phyloP scores from a whole-genome alignment of 2,888 invertebrate species.

The Trichogramma evanescens region DNA sequence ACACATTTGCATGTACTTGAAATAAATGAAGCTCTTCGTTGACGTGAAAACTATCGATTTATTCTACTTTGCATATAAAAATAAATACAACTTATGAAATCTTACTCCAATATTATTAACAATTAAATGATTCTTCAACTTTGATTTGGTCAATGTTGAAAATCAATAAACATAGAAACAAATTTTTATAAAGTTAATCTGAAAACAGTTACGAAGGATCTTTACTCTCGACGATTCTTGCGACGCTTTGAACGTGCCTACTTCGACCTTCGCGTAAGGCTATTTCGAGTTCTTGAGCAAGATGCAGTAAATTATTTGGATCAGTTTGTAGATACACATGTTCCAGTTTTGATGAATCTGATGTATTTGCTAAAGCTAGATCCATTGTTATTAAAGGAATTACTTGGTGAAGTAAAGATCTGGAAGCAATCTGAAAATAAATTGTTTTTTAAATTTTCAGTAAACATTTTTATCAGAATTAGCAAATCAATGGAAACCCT shows the following conservation, averaged over 20 bases:
- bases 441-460: neutral
- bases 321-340: slow-evolving; percentile 51
- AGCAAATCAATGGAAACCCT: too few species aligned
- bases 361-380: slow-evolving; percentile 47
- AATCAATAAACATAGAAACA: neutral
- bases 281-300: slow-evolving; percentile 52
- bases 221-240: slow-evolving; percentile 36
- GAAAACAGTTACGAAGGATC: slow-evolving; percentile 1
- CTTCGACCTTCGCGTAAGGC: slow-evolving; percentile 55
- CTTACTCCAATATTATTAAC: neutral
- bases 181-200: neutral
- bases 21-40: slow-evolving; percentile 14
- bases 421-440: slow-evolving; percentile 51
- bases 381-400: slow-evolving; percentile 57
- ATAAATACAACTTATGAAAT: neutral
- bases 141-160: neutral
- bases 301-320: slow-evolving; percentile 52
- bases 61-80: slow-evolving; percentile 3
- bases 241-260: slow-evolving; percentile 54
- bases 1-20: slow-evolving; percentile 25
- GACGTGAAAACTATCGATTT: slow-evolving; percentile 20
- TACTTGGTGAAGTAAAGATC: slow-evolving; percentile 54
- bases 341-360: slow-evolving; percentile 32
- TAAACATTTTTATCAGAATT: too few species aligned
- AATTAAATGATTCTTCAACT: slow-evolving; percentile 3